Evolutionary conservation across 1,140 invertebrate genomes (phyloP).

Genomic region (Papilio dardanus): DNA sequence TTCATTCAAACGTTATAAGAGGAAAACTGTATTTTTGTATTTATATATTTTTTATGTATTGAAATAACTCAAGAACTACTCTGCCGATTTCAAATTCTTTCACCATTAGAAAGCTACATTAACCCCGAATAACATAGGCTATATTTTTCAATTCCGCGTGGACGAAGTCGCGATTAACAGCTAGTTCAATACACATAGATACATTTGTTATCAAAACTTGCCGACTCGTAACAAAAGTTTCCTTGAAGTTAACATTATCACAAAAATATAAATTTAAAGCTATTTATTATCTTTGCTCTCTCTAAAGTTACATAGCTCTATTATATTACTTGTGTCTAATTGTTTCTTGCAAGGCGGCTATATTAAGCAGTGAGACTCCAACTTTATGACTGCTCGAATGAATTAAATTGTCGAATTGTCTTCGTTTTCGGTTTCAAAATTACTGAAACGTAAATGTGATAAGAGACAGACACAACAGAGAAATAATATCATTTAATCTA

Average conservation of each 20-base stretch:
- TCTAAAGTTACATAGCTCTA: slow-evolving; percentile 51
- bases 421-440: slow-evolving; percentile 65
- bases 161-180: no score
- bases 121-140: no score
- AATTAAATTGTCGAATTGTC: slow-evolving; percentile 78
- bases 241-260: not conserved
- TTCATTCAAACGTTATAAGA: no score
- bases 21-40: no score
- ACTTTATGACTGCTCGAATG: slow-evolving; percentile 80
- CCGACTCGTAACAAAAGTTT: not conserved
- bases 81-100: no score
- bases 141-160: no score
- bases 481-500: slow-evolving; percentile 33
- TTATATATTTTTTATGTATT: no score
- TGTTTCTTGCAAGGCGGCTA: slow-evolving; percentile 79
- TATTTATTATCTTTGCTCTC: slow-evolving; percentile 43
- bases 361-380: slow-evolving; percentile 78
- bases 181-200: no score
- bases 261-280: not conserved
- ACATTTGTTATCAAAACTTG: not conserved
- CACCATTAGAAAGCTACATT: no score
- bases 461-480: slow-evolving; percentile 38
- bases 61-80: no score
- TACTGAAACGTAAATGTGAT: slow-evolving; percentile 57
- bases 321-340: slow-evolving; percentile 77